A percentile compares a stretch with the other conserved stretches of the same genome.
Evolutionary conservation across 2,888 invertebrate species (phyloP).

Genomic region (Apamea monoglypha): DNA sequence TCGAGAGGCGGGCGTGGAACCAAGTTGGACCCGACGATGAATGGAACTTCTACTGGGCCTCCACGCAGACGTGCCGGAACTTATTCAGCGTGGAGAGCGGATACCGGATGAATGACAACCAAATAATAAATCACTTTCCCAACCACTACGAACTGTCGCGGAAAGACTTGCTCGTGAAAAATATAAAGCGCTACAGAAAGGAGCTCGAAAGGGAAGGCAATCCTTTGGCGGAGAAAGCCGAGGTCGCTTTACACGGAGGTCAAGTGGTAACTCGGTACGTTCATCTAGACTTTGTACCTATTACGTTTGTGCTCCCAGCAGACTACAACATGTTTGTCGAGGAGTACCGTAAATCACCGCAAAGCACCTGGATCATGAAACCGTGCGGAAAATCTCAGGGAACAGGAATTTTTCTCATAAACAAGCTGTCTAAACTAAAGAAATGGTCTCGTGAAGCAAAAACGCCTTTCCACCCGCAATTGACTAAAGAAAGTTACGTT

Average conservation of each 20-base stretch:
- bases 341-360: conserved; percentile 98
- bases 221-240: conserved; percentile 94
- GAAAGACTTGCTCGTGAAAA: conserved; percentile 98
- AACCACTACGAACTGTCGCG: conserved; percentile 98
- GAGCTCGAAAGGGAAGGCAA: conserved; percentile 98
- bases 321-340: conserved; percentile 99
- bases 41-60: conserved; percentile 99
- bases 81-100: conserved; percentile 92
- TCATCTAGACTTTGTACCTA: conserved; percentile 96
- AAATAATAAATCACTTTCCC: conserved; percentile 98
- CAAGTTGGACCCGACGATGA: conserved; percentile 96
- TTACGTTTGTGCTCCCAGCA: conserved; percentile 97
- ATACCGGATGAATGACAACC: conserved; percentile 93
- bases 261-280: conserved; percentile 93
- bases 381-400: conserved; percentile 98
- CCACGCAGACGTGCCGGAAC: conserved; percentile 96
- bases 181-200: conserved; percentile 97
- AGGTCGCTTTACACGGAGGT: conserved; percentile 89
- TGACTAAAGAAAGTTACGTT: conserved; percentile 97
- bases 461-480: conserved; percentile 95
- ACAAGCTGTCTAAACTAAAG: conserved; percentile 98
- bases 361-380: conserved; percentile 99
- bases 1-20: conserved; percentile 91
- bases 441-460: conserved; percentile 97
- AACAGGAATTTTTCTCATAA: conserved; percentile 98